A percentile compares a stretch with the other conserved stretches of the same genome.
These are phyloP conservation scores for Hippoglossus stenolepis DNA, from an alignment of 2,113 vertebrate genomes.

Conservation along the genomic window DNA sequence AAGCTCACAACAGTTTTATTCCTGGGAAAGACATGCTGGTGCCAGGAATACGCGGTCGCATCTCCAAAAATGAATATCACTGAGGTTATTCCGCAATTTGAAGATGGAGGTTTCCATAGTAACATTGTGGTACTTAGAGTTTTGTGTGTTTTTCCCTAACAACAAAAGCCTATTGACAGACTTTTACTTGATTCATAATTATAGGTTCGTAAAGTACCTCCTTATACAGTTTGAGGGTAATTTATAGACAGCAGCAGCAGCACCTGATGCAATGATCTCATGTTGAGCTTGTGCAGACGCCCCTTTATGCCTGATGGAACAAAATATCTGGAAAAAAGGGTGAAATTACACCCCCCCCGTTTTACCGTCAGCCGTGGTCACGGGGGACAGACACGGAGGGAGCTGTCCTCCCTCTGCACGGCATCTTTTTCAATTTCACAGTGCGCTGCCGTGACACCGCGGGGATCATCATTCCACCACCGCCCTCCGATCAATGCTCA, in stretches of 20 bases:
- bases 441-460: background rate
- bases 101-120: background rate
- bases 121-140: no score
- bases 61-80: background rate
- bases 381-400: no score
- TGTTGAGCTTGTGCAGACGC: background rate
- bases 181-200: background rate
- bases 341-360: background rate
- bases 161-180: background rate
- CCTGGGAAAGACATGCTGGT: background rate
- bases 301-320: background rate
- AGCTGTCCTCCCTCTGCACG: no score
- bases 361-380: background rate
- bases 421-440: no score
- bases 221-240: background rate
- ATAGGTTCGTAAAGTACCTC: background rate
- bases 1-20: background rate
- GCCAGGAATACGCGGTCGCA: background rate
- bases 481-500: background rate
- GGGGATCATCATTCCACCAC: background rate
- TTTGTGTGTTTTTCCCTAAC: background rate
- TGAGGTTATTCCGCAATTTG: background rate
- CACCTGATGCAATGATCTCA: background rate
- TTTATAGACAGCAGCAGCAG: background rate
- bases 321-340: slow-evolving; percentile 5